Evolutionary conservation across 2,888 invertebrate genomes (phyloP).

Genomic region (Tortricodes alternella): DNA sequence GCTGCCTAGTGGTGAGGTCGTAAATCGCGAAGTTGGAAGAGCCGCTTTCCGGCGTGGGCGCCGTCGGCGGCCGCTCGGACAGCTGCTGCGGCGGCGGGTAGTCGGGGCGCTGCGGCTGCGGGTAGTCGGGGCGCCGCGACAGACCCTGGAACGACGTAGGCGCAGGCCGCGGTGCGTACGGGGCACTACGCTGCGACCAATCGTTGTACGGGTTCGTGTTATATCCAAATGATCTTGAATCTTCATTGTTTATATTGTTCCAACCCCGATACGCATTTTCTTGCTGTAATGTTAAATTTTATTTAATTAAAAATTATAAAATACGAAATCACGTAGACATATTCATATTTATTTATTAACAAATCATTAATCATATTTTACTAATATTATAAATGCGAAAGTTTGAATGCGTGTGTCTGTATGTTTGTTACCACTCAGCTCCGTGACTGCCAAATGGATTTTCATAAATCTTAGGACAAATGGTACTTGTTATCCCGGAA

Average conservation of each 20-base stretch:
- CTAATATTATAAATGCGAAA: too few relatives aligned
- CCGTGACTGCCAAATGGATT: too few relatives aligned
- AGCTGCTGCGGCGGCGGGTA: conserved; percentile 8
- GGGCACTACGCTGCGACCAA: background rate
- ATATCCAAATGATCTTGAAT: conserved; percentile 33
- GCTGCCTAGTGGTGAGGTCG: conserved; percentile 69
- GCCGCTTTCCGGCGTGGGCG: conserved; percentile 47
- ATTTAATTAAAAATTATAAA: conserved; percentile 15
- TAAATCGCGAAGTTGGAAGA: conserved; percentile 60
- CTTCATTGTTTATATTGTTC: conserved; percentile 40
- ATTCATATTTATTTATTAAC: too few relatives aligned
- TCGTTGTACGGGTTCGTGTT: conserved; percentile 5
- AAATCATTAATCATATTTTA: too few relatives aligned
- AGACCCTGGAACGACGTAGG: conserved; percentile 36
- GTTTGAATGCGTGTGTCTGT: too few relatives aligned
- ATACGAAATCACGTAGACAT: too few relatives aligned
- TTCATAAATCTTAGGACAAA: too few relatives aligned
- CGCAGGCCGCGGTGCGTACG: background rate
- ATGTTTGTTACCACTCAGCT: too few relatives aligned
- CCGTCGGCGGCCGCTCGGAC: conserved; percentile 34
- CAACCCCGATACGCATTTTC: conserved; percentile 44
- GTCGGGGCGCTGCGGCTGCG: conserved; percentile 37
- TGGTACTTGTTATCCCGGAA: too few relatives aligned
- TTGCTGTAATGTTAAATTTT: conserved; percentile 41
- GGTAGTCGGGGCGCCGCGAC: conserved; percentile 36